Base-by-base conservation (phyloP, 2,113 vertebrate genomes). In the Rhipidura dahli region DNA sequence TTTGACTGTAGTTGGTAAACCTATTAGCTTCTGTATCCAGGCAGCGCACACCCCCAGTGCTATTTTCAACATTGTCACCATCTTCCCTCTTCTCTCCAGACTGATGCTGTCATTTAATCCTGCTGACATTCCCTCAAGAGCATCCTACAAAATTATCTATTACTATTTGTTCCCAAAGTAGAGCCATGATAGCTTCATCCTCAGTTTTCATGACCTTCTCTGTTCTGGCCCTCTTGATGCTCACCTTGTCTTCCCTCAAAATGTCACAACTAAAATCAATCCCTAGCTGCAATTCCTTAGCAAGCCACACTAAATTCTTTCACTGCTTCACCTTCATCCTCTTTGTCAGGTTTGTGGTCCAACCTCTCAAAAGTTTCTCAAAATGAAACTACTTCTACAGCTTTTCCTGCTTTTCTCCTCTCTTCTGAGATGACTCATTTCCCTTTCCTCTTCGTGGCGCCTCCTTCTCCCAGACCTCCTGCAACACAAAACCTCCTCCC, bases 21-120 rank as follows among this genome's bases (percentile, higher is more conserved):
- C n/a, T 84, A 19, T 56, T 53, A 72, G 50, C 69, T 89, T 75
- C 77, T 75, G 40, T 51, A 84, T 70, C 50, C 80, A 83, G 54
- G 30, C 72, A 75, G 65, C 47, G 66, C 53, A 45, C 31, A 70
- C 18, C 27, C 3, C 53, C 65, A 53, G 30, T 28, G 40, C 44
- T 84, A 47, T 84, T 93, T 68, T 60, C 80, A 89, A 31, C 28
- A 35, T 84, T 82, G 64, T 84, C 65, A 56, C 28, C 11, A 33
- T 50, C 51, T 64, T 76, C 44, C 27, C 30, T 66, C 73, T 65
- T 68, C 80, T 94, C 26, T 75, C 31, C 51, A 89, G 45, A 68
- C 47, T 89, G 57, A 93, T 79, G n/a, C n/a, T 94, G 81, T 82
- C 78, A 69, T 94, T 93, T 94, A 93, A 93, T 86, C 54, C 76